These are phyloP conservation scores for Malacoctenus gilli DNA, from an alignment of 2,797 vertebrate species.

Conservation along the genomic window DNA sequence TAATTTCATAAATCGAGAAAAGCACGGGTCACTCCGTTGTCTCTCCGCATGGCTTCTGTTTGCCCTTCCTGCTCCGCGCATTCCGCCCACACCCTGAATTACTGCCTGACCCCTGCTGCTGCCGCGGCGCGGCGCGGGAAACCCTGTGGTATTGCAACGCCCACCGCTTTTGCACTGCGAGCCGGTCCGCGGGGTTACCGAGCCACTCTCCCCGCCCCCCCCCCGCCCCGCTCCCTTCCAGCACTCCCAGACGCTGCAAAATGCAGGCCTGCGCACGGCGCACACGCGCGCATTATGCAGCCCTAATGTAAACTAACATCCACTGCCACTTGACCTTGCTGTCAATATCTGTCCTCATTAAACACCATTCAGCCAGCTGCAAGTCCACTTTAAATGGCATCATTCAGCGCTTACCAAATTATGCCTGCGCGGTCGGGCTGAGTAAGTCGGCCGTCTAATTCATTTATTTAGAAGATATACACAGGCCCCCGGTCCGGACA, in stretches of 20 bases:
- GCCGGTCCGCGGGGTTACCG: constrained; percentile 41
- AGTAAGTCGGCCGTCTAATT: constrained; percentile 51
- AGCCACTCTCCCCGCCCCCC: constrained; percentile 31
- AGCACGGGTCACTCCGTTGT: constrained; percentile 36
- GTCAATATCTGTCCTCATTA: constrained; percentile 81
- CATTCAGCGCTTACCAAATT: constrained; percentile 72
- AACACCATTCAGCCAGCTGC: constrained; percentile 65
- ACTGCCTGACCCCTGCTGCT: constrained; percentile 55
- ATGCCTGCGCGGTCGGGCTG: constrained; percentile 45
- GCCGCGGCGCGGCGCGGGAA: constrained; percentile 45
- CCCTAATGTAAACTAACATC: constrained; percentile 75
- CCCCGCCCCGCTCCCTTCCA: not conserved
- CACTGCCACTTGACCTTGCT: constrained; percentile 73
- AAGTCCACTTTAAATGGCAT: constrained; percentile 75
- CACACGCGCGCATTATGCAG: constrained; percentile 46
- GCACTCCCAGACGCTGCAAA: constrained; percentile 32
- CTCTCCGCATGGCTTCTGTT: constrained; percentile 49
- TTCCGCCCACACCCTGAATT: constrained; percentile 65
- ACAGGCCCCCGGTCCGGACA: constrained; percentile 45
- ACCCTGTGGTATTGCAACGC: constrained; percentile 51
- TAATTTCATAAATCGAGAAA: constrained; percentile 49
- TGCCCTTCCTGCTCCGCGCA: constrained; percentile 57
- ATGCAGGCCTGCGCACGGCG: not conserved
- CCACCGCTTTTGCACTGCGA: constrained; percentile 45
- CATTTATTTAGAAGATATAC: constrained; percentile 67